Conservation (phyloP, 2,113 vertebrate genomes). For the Rhinolophus sinicus region DNA sequence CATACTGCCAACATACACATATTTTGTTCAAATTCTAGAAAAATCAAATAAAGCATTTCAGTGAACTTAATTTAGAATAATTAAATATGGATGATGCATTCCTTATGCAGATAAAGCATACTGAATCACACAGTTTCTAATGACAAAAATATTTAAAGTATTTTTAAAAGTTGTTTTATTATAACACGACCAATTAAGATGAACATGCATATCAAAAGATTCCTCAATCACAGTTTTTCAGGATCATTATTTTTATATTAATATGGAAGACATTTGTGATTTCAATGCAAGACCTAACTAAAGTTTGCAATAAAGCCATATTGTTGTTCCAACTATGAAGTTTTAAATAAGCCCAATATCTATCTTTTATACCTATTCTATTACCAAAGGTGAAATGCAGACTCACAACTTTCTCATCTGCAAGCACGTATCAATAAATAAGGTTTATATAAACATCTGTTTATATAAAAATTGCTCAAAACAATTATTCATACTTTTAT, state of each 20-base stretch:
- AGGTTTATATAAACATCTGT: not conserved
- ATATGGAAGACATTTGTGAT: not conserved
- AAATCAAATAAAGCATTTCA: constrained; percentile 27
- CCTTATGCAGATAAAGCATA: not conserved
- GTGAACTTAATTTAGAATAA: constrained; percentile 36
- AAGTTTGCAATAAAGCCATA: not conserved
- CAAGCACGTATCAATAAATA: not conserved
- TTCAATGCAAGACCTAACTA: not conserved
- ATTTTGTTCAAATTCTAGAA: constrained; percentile 29
- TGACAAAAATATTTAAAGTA: not conserved
- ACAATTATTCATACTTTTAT: not conserved
- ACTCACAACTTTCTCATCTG: constrained; percentile 35
- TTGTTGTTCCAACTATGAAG: not conserved
- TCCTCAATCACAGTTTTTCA: not conserved
- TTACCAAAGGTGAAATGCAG: constrained; percentile 25
- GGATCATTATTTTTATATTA: not conserved
- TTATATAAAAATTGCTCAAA: not conserved
- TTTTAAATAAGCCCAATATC: not conserved
- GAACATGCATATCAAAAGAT: not conserved
- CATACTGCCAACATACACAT: not conserved
- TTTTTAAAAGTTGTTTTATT: constrained; percentile 7
- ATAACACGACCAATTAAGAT: not conserved
- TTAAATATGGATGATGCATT: not conserved
- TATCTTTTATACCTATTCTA: not conserved
- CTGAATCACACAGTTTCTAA: not conserved